phyloP scores from a whole-genome alignment of 2,797 vertebrate genomes.

The Pangasius sanitwongsei region DNA sequence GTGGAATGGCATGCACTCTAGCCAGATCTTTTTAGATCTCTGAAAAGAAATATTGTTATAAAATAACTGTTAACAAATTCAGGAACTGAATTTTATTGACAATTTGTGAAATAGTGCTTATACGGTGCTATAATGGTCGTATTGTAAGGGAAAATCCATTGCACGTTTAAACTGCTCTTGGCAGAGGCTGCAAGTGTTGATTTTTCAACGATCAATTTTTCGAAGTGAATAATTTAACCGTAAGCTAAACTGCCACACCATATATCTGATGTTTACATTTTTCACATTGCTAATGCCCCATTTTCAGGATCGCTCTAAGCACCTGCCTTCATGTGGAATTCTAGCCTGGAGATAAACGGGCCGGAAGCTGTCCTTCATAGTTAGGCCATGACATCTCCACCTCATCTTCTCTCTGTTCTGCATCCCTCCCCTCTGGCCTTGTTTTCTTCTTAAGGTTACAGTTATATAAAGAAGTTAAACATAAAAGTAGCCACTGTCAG shows the following conservation, averaged over 20 bases:
- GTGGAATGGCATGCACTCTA: background rate
- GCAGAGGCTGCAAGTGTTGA: background rate
- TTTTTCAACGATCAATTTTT: background rate
- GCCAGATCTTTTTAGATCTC: background rate
- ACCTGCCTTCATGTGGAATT: conserved; percentile 42
- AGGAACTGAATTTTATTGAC: background rate
- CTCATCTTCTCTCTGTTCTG: conserved; percentile 8
- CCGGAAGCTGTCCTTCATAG: conserved; percentile 38
- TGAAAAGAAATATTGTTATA: background rate
- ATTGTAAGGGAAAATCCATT: background rate
- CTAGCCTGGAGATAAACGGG: conserved; percentile 44
- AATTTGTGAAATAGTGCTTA: background rate
- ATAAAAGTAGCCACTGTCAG: background rate
- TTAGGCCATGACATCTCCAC: conserved; percentile 42
- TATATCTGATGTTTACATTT: conserved; percentile 62
- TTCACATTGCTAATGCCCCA: conserved; percentile 60
- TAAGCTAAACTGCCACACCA: background rate
- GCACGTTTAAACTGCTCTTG: background rate
- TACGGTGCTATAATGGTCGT: background rate
- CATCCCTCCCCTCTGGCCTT: conserved; percentile 36
- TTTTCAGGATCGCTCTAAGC: conserved; percentile 46
- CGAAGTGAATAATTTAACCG: background rate
- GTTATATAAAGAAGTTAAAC: conserved; percentile 1
- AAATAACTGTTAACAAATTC: background rate
- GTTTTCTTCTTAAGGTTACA: background rate